Conservation (phyloP, 2,113 vertebrate species). For the Ardeotis arabs region DNA sequence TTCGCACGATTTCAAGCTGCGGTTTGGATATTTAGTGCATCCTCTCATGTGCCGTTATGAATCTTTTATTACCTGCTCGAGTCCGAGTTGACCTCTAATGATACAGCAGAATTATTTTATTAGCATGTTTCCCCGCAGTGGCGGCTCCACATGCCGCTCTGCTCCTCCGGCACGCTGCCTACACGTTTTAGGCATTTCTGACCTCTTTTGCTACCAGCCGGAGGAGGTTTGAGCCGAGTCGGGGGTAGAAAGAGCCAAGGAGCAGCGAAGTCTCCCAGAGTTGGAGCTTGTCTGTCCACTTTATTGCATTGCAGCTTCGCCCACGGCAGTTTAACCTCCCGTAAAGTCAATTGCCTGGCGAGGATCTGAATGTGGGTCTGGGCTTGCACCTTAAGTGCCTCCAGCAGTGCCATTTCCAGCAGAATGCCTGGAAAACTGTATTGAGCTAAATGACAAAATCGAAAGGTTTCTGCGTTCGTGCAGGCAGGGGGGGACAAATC, state of each 20-base stretch:
- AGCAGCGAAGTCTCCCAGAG: neutral
- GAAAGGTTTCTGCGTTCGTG: neutral
- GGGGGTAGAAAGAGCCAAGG: neutral
- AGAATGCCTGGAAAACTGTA: neutral
- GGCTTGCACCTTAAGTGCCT: constrained; percentile 4
- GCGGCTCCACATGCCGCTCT: neutral
- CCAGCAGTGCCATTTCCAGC: neutral
- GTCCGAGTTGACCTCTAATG: constrained; percentile 40
- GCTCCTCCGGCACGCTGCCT: neutral
- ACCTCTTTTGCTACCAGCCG: neutral
- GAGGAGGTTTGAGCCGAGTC: neutral
- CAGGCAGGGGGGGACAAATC: neutral
- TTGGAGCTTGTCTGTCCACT: neutral
- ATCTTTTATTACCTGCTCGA: constrained; percentile 36
- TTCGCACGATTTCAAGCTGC: neutral
- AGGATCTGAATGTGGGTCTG: constrained; percentile 25
- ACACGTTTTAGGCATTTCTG: fast-evolving
- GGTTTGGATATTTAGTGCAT: constrained; percentile 12
- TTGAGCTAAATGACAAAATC: constrained; percentile 42
- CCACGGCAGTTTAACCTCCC: neutral
- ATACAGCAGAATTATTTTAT: constrained; percentile 46
- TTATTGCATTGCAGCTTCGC: neutral
- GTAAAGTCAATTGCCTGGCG: neutral
- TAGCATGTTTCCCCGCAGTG: neutral
- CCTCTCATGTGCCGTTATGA: constrained; percentile 37